Conservation (phyloP, 2,113 vertebrate genomes). For the Brachirus orientalis region DNA sequence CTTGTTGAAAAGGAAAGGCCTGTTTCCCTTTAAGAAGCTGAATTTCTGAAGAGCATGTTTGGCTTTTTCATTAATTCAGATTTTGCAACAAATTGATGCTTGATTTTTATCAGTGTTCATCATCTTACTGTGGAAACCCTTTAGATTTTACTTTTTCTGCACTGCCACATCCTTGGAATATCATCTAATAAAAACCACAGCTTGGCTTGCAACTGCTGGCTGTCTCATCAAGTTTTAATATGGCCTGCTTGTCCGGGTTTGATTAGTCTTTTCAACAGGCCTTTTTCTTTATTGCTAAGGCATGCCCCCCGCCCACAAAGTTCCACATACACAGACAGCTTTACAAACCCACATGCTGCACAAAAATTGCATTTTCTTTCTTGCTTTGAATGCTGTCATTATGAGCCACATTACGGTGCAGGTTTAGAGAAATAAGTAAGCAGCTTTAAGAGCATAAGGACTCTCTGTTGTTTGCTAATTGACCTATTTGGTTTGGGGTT, state of each 20-base stretch:
- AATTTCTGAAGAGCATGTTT: background rate
- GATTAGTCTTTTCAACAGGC: constrained; percentile 73
- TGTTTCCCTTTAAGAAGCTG: background rate
- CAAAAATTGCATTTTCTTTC: constrained; percentile 38
- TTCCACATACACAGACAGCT: constrained; percentile 35
- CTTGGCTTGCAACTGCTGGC: constrained; percentile 55
- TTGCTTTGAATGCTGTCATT: constrained; percentile 59
- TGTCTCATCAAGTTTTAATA: constrained; percentile 83
- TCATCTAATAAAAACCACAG: constrained; percentile 42
- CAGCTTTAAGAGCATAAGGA: constrained; percentile 69
- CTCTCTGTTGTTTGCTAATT: constrained; percentile 67
- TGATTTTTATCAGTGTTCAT: constrained; percentile 1
- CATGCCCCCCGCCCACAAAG: too few relatives aligned
- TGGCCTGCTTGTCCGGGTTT: constrained; percentile 57
- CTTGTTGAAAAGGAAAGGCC: background rate
- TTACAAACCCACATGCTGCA: constrained; percentile 32
- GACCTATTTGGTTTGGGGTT: constrained; percentile 20
- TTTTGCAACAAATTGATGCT: background rate
- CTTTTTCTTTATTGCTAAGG: constrained; percentile 55
- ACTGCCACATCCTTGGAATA: constrained; percentile 19
- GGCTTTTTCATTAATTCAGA: background rate
- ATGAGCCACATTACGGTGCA: constrained; percentile 53
- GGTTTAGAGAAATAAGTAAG: constrained; percentile 65
- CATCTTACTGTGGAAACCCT: background rate
- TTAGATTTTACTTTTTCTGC: constrained; percentile 46